phyloP scores from a whole-genome alignment of 1,140 invertebrate species.

The Tetragonula clypearis region DNA sequence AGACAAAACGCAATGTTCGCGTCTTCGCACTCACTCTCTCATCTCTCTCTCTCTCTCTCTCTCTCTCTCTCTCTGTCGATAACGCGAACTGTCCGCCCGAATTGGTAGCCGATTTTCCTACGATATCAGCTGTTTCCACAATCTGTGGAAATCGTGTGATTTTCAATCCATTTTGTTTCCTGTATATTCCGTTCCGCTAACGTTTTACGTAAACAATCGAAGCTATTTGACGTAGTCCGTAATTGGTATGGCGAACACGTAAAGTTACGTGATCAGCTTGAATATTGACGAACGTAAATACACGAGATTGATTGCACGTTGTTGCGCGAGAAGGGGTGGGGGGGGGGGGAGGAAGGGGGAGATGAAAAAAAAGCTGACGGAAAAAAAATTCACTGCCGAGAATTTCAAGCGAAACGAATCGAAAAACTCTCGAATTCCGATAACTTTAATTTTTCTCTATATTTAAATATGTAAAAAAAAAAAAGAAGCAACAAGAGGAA shows the following conservation, averaged over 20 bases:
- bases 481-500: too few relatives aligned
- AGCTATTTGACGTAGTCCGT: not conserved
- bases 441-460: not conserved
- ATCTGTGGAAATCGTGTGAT: not conserved
- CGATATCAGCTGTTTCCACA: not conserved
- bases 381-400: not conserved
- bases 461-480: too few relatives aligned
- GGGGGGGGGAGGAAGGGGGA: too few relatives aligned
- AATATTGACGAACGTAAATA: conserved; percentile 34
- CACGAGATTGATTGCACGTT: conserved; percentile 25
- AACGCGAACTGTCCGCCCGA: not conserved
- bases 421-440: not conserved
- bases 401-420: not conserved
- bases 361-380: not conserved
- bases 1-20: not conserved
- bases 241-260: conserved; percentile 25
- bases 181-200: not conserved
- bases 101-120: not conserved
- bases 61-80: not conserved
- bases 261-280: conserved; percentile 33
- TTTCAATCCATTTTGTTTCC: not conserved
- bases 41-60: too few relatives aligned
- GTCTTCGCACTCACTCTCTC: not conserved
- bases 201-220: conserved; percentile 7
- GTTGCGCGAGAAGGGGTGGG: not conserved